phyloP scores from a whole-genome alignment of 2,888 invertebrate genomes.

The Brassicogethes aeneus region DNA sequence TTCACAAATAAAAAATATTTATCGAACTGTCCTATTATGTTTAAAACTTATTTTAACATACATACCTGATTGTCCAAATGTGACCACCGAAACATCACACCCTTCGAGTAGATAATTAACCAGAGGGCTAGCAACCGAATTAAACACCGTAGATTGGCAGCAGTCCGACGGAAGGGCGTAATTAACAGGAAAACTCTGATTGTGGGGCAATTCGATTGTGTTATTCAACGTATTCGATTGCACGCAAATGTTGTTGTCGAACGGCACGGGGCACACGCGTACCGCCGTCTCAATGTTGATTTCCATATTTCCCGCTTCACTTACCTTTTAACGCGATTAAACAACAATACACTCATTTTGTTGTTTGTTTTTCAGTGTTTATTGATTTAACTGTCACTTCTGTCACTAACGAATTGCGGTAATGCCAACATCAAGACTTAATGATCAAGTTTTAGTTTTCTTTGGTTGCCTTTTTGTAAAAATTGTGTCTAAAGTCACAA shows the following conservation, averaged over 20 bases:
- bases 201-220: constrained; percentile 51
- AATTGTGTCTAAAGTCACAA: too few relatives aligned
- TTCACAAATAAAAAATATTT: too few relatives aligned
- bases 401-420: too few relatives aligned
- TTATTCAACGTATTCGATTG: constrained; percentile 51
- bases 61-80: constrained; percentile 49
- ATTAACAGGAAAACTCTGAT: constrained; percentile 49
- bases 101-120: constrained; percentile 61
- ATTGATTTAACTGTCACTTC: too few relatives aligned
- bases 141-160: constrained; percentile 54
- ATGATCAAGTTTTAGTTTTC: too few relatives aligned
- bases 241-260: constrained; percentile 45
- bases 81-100: constrained; percentile 65
- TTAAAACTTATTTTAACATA: too few relatives aligned
- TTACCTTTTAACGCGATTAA: too few relatives aligned
- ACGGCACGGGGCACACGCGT: constrained; percentile 52
- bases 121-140: constrained; percentile 56
- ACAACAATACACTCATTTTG: too few relatives aligned
- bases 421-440: too few relatives aligned
- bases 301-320: constrained; percentile 60
- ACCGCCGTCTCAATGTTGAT: constrained; percentile 65
- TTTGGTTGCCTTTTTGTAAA: too few relatives aligned
- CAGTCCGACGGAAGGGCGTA: constrained; percentile 51
- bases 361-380: too few relatives aligned
- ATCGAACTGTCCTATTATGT: too few relatives aligned